These are phyloP conservation scores for Orbicella faveolata DNA, from an alignment of 64 coral and sea anemone genomes.

Conservation along the genomic window DNA sequence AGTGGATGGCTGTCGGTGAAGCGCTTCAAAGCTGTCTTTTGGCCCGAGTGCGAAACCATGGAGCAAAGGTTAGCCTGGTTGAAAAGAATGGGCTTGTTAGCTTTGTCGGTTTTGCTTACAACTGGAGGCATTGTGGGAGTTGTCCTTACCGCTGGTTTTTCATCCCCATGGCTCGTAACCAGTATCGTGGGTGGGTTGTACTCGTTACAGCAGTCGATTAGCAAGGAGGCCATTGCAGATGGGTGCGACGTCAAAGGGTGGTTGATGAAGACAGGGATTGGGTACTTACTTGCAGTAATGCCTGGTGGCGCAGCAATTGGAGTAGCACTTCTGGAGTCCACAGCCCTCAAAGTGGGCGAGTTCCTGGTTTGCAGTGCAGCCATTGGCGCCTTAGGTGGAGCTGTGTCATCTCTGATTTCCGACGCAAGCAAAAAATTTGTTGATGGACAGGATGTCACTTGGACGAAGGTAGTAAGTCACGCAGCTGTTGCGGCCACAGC, in stretches of 20 bases:
- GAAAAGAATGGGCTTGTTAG: constrained; percentile 17
- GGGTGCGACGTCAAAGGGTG: constrained; percentile 31
- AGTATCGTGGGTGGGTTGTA: background rate
- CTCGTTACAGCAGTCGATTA: background rate
- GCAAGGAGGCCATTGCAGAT: constrained; percentile 29
- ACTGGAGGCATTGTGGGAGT: constrained; percentile 2
- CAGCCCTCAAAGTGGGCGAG: background rate
- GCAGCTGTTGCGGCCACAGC: background rate
- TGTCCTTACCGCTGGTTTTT: constrained; percentile 8
- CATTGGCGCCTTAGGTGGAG: constrained; percentile 8
- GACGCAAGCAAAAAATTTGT: constrained; percentile 29
- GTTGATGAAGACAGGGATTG: background rate
- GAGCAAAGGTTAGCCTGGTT: constrained; percentile 23
- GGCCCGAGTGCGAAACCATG: constrained; percentile 55
- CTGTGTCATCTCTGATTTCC: background rate
- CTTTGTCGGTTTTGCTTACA: constrained; percentile 11
- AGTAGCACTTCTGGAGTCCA: background rate
- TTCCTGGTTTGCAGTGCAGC: constrained; percentile 8
- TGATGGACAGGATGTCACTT: constrained; percentile 25
- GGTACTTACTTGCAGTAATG: constrained; percentile 5
- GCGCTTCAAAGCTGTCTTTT: constrained; percentile 54
- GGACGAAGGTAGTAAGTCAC: background rate
- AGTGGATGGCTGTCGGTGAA: constrained; percentile 37
- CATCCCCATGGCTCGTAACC: background rate
- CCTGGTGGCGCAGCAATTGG: constrained; percentile 41